Conservation (phyloP, 2,797 vertebrate genomes). For the Gymnothorax javanicus region DNA sequence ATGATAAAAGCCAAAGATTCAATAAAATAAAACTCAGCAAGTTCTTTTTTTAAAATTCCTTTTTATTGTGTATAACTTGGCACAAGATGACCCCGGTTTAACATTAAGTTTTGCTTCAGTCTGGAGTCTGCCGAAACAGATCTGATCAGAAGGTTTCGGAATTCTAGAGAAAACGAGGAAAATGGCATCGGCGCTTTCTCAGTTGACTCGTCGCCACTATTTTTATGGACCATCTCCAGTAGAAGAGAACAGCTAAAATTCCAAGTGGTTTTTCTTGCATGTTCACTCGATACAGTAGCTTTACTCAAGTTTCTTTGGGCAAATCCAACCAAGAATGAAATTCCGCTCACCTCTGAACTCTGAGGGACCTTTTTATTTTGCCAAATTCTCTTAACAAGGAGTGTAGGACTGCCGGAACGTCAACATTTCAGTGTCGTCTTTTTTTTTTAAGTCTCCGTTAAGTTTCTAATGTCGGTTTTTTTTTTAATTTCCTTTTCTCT, state of each 20-base stretch:
- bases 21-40: constrained; percentile 30
- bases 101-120: constrained; percentile 23
- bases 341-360: constrained; percentile 27
- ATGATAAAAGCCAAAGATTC: constrained; percentile 37
- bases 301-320: constrained; percentile 35
- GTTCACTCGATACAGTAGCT: constrained; percentile 38
- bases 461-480: constrained; percentile 38
- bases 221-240: constrained; percentile 44
- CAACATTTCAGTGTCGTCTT: constrained; percentile 63
- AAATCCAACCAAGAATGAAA: constrained; percentile 44
- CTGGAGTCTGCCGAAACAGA: constrained; percentile 41
- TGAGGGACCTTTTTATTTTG: constrained; percentile 24
- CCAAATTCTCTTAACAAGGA: constrained; percentile 49
- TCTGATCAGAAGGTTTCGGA: constrained; percentile 35
- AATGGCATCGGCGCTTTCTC: constrained; percentile 38
- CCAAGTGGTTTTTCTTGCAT: constrained; percentile 45
- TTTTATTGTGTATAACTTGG: constrained; percentile 44
- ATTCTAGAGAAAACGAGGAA: constrained; percentile 31
- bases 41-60: constrained; percentile 26
- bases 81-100: constrained; percentile 51
- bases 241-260: constrained; percentile 34
- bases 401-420: constrained; percentile 68
- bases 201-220: constrained; percentile 45
- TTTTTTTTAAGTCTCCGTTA: constrained; percentile 49
- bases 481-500: constrained; percentile 46